Conservation (phyloP, 2,888 invertebrate genomes). For the Hypsopygia costalis region DNA sequence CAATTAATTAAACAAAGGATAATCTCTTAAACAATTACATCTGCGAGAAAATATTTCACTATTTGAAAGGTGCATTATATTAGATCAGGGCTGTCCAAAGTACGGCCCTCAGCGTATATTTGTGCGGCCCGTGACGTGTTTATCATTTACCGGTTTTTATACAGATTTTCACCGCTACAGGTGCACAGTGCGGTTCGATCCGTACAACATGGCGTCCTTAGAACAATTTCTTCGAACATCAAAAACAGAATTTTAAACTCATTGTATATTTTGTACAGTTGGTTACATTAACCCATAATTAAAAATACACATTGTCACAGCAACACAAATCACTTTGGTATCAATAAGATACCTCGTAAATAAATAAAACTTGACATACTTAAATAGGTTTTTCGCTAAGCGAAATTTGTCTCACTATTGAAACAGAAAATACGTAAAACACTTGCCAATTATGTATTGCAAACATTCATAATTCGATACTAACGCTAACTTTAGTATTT, state of each 20-base stretch:
- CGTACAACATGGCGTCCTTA: not conserved
- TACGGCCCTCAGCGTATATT: no score
- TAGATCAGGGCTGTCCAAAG: no score
- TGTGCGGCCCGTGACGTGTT: no score
- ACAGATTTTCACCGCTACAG: no score
- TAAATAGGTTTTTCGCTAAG: constrained; percentile 49
- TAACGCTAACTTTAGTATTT: not conserved
- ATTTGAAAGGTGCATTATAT: no score
- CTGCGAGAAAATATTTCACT: no score
- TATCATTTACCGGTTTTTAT: no score
- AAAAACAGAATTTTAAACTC: constrained; percentile 13
- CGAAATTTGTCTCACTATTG: constrained; percentile 48
- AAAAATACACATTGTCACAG: constrained; percentile 59
- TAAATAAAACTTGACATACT: constrained; percentile 29
- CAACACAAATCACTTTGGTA: constrained; percentile 73
- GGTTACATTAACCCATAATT: constrained; percentile 24
- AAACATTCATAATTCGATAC: not conserved
- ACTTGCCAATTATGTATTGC: not conserved
- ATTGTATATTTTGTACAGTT: constrained; percentile 25
- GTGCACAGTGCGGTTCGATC: no score
- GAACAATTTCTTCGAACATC: not conserved
- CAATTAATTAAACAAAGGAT: no score
- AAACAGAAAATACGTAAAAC: not conserved
- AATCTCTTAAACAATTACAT: no score
- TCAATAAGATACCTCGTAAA: constrained; percentile 50